Percentiles rank a stretch among this genome's conserved stretches.
phyloP scores from a whole-genome alignment of 2,797 vertebrate genomes.

The Hippopotamyrus pictus region DNA sequence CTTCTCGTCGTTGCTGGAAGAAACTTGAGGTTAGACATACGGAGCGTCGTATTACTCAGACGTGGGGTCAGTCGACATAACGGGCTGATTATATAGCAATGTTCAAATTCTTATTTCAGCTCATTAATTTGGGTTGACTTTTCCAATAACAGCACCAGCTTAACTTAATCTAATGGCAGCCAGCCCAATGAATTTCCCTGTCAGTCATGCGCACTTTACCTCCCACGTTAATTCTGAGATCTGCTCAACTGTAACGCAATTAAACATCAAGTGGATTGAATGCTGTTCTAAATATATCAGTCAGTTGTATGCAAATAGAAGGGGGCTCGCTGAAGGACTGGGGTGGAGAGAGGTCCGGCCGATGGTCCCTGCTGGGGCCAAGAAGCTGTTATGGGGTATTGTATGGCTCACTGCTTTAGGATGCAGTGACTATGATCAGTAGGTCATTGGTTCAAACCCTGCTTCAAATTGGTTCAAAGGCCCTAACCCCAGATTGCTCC shows the following conservation, averaged over 20 bases:
- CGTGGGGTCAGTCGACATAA: slow-evolving; percentile 8
- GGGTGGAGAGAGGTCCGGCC: background rate
- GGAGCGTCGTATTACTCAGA: background rate
- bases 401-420: background rate
- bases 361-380: background rate
- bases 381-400: background rate
- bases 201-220: slow-evolving; percentile 59
- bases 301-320: slow-evolving; percentile 45
- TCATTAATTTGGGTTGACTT: slow-evolving; percentile 63
- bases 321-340: background rate
- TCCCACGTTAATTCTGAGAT: slow-evolving; percentile 56
- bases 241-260: slow-evolving; percentile 62
- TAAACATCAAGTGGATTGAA: slow-evolving; percentile 63
- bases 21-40: background rate
- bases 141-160: slow-evolving; percentile 61
- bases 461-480: background rate
- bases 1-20: background rate
- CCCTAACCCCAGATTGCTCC: background rate
- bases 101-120: slow-evolving; percentile 56
- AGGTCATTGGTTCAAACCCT: background rate
- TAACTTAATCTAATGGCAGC: slow-evolving; percentile 65
- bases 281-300: slow-evolving; percentile 56
- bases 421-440: background rate
- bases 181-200: slow-evolving; percentile 65
- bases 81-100: slow-evolving; percentile 39